Conservation (phyloP, 2,888 invertebrate species). For the Drosophila mimica region DNA sequence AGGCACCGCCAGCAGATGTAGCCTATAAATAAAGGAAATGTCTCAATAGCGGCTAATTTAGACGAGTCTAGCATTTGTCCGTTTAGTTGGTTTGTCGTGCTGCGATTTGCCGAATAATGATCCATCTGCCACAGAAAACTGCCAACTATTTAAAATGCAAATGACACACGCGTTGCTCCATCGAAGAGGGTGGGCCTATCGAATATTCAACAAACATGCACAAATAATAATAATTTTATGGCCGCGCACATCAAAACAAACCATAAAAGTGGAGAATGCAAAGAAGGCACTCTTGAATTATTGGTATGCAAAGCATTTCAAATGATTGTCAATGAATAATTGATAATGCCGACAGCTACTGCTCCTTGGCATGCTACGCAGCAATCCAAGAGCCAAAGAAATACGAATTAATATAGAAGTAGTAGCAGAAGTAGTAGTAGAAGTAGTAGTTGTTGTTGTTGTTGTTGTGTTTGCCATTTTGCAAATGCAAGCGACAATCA, state of each 20-base stretch:
- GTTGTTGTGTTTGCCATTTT: slow-evolving; percentile 44
- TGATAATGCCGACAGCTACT: slow-evolving; percentile 51
- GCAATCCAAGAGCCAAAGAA: background rate
- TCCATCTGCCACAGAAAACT: background rate
- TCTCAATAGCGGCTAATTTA: slow-evolving; percentile 70
- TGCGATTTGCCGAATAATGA: slow-evolving; percentile 21
- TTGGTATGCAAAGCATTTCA: slow-evolving; percentile 77
- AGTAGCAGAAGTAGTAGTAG: background rate
- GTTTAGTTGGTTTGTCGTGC: slow-evolving; percentile 4
- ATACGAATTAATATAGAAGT: background rate
- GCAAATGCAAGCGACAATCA: slow-evolving; percentile 46
- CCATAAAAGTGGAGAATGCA: slow-evolving; percentile 35
- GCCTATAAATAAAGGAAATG: slow-evolving; percentile 72
- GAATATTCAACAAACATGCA: slow-evolving; percentile 30
- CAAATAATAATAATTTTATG: slow-evolving; percentile 52
- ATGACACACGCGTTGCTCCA: slow-evolving; percentile 9
- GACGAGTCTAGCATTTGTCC: slow-evolving; percentile 22
- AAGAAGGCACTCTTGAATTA: slow-evolving; percentile 15
- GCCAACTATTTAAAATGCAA: background rate
- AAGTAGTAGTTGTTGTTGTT: background rate
- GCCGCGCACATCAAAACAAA: slow-evolving; percentile 34
- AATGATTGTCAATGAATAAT: slow-evolving; percentile 57
- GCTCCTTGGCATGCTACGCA: slow-evolving; percentile 46
- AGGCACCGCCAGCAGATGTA: slow-evolving; percentile 37
- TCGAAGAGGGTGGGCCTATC: slow-evolving; percentile 24